Base-by-base conservation (phyloP, 2,888 invertebrate species). In the Apodemia hepburni region DNA sequence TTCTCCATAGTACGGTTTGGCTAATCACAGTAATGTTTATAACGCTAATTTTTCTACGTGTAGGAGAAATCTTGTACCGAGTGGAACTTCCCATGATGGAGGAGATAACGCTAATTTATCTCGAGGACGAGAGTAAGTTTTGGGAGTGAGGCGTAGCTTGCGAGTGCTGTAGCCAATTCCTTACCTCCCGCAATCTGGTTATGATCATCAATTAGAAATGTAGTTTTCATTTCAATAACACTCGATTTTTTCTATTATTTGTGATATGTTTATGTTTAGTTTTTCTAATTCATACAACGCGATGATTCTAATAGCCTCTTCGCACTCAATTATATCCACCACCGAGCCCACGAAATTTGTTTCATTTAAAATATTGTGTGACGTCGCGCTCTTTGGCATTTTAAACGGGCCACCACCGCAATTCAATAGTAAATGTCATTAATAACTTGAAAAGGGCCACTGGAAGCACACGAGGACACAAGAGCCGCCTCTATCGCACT, bases 81-180 rank as follows among this genome's bases (percentile, higher is more conserved):
- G 96, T 96, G 95, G 96, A 96, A 95, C 95, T 96, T 93, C 96
- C 96, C 92, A 95, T 96, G 95, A 96, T 96, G 96, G 96, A 96
- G 95, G 96, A 96, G 95, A 96, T 96, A 93, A 96, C 96, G 92
- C 95, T 96, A 94, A 96, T 96, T 93, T 96, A 96, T 96, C 95
- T 96, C 95, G 96, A 96, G 95, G 96, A 96, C 95, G 94, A 94
- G 93, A 93, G 94, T 94, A 94, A 94, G 94, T 93, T 88, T 84
- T 87, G 91, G 92, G 92, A 91, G 92, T 89, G 91, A 89, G 91
- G 92, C 88, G 92, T 93, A 93, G 93, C 93, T 93, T 93, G 94
- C 93, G 93, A 92, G 92, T 93, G 94, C 92, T 84, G 92, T 92
- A 92, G 92, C 88, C 84, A 85, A 87, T 87, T 85, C 91, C 88